Conservation (phyloP, 2,113 vertebrate species). For the Sinocyclocheilus anshuiensis region DNA sequence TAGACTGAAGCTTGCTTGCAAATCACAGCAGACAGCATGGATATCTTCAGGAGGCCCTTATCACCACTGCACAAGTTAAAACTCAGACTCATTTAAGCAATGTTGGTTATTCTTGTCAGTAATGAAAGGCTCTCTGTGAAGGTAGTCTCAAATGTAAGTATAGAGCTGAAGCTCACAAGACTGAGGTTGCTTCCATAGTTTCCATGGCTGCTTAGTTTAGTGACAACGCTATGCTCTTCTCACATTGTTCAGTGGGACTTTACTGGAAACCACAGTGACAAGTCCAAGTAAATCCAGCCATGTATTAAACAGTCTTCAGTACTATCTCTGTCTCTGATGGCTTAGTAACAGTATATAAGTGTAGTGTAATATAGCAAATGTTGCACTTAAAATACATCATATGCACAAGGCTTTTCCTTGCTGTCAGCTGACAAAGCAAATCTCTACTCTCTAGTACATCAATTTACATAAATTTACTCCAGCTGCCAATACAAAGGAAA, state of each 20-base stretch:
- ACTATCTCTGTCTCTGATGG: constrained; percentile 1
- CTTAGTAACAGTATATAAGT: constrained; percentile 6
- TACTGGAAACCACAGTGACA: constrained; percentile 18
- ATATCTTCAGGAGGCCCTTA: constrained; percentile 35
- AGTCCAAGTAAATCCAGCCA: constrained; percentile 37
- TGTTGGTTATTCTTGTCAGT: constrained; percentile 39
- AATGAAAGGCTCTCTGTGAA: neutral
- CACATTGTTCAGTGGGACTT: constrained; percentile 1
- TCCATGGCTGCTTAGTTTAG: constrained; percentile 35
- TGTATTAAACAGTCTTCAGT: neutral
- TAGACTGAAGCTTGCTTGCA: neutral
- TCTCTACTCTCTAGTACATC: neutral
- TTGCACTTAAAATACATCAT: constrained; percentile 15
- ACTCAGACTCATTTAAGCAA: constrained; percentile 42
- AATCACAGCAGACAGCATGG: constrained; percentile 14
- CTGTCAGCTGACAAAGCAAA: neutral
- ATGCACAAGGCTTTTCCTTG: neutral
- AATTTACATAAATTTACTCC: neutral
- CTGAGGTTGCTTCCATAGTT: constrained; percentile 39
- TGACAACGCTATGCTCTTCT: constrained; percentile 13
- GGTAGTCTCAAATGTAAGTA: constrained; percentile 24
- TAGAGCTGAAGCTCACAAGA: constrained; percentile 6
- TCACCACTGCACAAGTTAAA: constrained; percentile 39
- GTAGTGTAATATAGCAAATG: neutral
- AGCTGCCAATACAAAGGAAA: neutral